Percentiles rank a stretch among this genome's conserved stretches.
These are phyloP conservation scores for Neomonachus schauinslandi DNA, from an alignment of 2,113 vertebrate species.

Conservation along the genomic window DNA sequence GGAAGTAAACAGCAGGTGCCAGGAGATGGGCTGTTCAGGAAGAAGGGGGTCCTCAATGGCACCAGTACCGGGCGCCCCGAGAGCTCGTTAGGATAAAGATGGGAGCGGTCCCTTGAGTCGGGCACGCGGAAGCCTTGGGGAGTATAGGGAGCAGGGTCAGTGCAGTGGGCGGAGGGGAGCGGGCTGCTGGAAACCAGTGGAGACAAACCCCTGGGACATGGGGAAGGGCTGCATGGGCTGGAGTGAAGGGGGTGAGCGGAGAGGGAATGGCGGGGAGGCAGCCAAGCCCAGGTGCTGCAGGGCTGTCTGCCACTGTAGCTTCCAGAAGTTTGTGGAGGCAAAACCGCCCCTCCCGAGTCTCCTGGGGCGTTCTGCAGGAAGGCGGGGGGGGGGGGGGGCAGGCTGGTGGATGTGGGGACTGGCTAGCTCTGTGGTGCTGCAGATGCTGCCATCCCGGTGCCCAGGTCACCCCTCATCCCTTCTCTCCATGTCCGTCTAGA, in stretches of 20 bases:
- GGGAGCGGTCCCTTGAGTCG: background rate
- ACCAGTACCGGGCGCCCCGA: background rate
- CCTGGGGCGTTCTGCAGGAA: background rate
- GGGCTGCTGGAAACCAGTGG: background rate
- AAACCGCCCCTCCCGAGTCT: background rate
- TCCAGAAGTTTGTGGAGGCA: background rate
- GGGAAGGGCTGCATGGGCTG: background rate
- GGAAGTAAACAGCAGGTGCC: background rate
- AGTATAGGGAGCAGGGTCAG: background rate
- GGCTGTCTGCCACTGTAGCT: background rate
- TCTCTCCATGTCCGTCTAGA: slow-evolving; percentile 84
- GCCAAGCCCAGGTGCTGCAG: background rate
- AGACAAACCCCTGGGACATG: background rate
- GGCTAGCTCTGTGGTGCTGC: background rate
- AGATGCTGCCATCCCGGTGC: background rate
- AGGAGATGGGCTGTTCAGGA: background rate
- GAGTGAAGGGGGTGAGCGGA: background rate
- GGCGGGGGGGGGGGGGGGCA: background rate
- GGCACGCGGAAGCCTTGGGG: background rate
- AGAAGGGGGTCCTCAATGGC: accelerated
- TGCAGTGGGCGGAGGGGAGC: too few species aligned
- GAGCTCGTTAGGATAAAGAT: background rate
- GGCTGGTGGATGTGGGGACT: background rate
- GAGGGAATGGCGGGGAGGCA: background rate
- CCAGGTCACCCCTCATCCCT: background rate